Percentiles rank a stretch among this genome's conserved stretches.
Evolutionary conservation across 2,113 vertebrate genomes (phyloP).

Genomic region (Pygoscelis antarcticus): DNA sequence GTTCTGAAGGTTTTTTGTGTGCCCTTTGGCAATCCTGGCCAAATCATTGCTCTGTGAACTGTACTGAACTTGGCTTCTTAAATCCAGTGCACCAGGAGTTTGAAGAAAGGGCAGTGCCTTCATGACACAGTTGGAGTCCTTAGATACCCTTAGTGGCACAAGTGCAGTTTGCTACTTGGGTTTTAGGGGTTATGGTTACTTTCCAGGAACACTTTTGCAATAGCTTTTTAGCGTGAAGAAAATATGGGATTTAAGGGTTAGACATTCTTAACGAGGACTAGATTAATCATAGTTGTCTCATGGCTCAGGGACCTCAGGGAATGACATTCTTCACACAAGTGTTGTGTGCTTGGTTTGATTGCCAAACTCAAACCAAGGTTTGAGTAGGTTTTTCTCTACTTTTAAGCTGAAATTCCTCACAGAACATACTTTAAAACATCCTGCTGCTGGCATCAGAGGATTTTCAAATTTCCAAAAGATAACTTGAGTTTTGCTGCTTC

Average conservation of each 20-base stretch:
- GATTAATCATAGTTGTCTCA: background rate
- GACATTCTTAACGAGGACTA: background rate
- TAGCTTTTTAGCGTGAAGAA: background rate
- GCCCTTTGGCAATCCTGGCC: background rate
- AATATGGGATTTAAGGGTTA: background rate
- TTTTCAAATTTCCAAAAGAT: background rate
- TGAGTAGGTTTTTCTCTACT: background rate
- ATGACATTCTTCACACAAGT: background rate
- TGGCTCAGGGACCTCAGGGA: background rate
- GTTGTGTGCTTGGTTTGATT: background rate
- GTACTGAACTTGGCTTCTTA: background rate
- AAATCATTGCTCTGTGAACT: background rate
- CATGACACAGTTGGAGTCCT: background rate
- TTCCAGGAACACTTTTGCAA: background rate
- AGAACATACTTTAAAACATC: background rate
- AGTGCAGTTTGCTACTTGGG: background rate
- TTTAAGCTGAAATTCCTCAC: background rate
- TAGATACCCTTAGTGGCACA: background rate
- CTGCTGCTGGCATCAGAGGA: background rate
- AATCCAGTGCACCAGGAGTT: background rate
- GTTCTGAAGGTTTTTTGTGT: background rate
- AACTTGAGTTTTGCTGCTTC: background rate
- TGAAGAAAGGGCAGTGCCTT: background rate
- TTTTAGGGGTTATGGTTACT: background rate
- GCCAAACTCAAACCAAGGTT: background rate